Percentiles rank a stretch among this genome's conserved stretches.
Conservation (phyloP, 1,140 invertebrate species). For the Aphaenogaster floridana region DNA sequence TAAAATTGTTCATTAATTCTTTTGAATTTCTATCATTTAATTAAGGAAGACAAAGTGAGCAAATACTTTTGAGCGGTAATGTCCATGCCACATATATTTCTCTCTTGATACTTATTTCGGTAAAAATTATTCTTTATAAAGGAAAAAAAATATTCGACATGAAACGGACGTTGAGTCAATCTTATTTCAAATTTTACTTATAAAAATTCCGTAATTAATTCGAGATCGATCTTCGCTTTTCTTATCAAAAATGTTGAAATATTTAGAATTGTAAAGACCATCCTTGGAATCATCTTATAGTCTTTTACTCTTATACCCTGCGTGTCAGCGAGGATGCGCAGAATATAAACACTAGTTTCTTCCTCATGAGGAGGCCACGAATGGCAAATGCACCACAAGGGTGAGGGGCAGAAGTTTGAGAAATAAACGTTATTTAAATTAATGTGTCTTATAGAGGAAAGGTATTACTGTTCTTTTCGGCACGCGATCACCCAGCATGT, state of each 20-base stretch:
- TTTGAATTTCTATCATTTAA: too few species aligned
- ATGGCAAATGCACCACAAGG: not conserved
- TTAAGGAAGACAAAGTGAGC: too few species aligned
- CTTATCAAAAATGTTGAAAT: not conserved
- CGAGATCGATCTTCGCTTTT: not conserved
- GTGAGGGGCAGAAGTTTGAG: not conserved
- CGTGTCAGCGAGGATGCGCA: not conserved
- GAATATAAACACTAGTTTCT: not conserved
- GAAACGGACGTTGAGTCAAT: not conserved
- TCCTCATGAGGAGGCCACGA: constrained; percentile 13
- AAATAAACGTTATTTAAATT: not conserved
- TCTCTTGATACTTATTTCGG: too few species aligned
- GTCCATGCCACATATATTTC: not conserved
- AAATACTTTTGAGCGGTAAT: too few species aligned
- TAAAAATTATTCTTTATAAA: not conserved
- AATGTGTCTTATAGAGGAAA: not conserved
- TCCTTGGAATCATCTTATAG: constrained; percentile 22
- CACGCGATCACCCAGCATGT: constrained; percentile 89
- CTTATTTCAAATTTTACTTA: not conserved
- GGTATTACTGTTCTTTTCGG: constrained; percentile 88
- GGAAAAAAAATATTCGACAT: not conserved
- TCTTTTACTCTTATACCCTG: constrained; percentile 28
- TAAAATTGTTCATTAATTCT: too few species aligned
- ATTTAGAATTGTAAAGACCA: constrained; percentile 6
- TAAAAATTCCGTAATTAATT: not conserved